Percentiles rank a stretch among this genome's conserved stretches.
Conservation (phyloP, 2,797 vertebrate species). For the Eulemur albifrons region DNA sequence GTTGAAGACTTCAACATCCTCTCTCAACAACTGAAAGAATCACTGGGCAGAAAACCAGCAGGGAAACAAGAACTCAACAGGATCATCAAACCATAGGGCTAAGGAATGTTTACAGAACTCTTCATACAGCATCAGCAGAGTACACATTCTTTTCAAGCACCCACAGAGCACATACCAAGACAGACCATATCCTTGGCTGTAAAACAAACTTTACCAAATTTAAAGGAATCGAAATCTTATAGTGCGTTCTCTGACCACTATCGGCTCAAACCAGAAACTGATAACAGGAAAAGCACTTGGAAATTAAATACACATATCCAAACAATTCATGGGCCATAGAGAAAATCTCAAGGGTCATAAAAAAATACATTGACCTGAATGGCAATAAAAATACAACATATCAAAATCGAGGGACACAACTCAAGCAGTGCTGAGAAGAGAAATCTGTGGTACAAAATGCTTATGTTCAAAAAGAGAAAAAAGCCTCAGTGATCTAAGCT, state of each 20-base stretch:
- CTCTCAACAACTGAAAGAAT: neutral
- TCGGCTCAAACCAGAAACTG: neutral
- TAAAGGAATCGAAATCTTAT: neutral
- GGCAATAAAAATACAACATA: neutral
- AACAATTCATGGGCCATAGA: neutral
- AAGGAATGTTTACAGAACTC: neutral
- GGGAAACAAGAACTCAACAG: neutral
- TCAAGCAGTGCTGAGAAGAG: neutral
- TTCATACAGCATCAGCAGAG: neutral
- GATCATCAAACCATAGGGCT: too few species aligned
- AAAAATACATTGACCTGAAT: neutral
- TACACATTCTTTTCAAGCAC: neutral
- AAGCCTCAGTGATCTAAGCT: neutral
- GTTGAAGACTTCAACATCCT: neutral
- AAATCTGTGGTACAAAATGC: neutral
- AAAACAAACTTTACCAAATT: neutral
- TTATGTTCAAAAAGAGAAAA: neutral
- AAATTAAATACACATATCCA: neutral
- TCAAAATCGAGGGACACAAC: neutral
- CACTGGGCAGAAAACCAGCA: neutral
- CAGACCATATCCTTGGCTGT: neutral
- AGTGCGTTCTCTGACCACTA: neutral
- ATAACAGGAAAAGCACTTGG: neutral
- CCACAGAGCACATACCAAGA: neutral
- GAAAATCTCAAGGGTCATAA: neutral